A percentile compares a stretch with the other conserved stretches of the same genome.
These are phyloP conservation scores for Coleophora flavipennella DNA, from an alignment of 2,888 invertebrate genomes.

Conservation along the genomic window DNA sequence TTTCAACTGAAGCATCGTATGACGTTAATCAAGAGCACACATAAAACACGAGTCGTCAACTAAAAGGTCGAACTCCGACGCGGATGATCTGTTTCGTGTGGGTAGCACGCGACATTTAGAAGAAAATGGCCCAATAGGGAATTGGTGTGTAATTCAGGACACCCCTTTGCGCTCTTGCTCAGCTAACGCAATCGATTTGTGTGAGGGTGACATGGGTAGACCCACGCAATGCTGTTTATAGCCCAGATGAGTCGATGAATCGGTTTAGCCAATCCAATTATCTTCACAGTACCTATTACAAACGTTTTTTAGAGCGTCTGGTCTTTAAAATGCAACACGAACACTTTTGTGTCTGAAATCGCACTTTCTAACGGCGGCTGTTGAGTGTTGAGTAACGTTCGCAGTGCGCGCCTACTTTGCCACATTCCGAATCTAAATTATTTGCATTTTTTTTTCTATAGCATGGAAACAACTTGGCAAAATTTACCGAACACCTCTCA, in stretches of 20 bases:
- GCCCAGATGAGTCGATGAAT: conserved; percentile 24
- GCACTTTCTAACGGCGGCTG: conserved; percentile 52
- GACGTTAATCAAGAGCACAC: too few species aligned
- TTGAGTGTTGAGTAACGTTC: conserved; percentile 53
- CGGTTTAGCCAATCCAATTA: too few species aligned
- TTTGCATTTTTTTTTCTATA: conserved; percentile 22
- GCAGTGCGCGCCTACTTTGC: conserved; percentile 29
- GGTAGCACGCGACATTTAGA: background rate
- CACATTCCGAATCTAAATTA: conserved; percentile 30
- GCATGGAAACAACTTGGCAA: conserved; percentile 4
- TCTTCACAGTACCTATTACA: conserved; percentile 9
- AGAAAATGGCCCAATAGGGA: conserved; percentile 7
- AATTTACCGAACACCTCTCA: too few species aligned
- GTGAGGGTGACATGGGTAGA: conserved; percentile 29
- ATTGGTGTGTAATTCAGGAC: conserved; percentile 7
- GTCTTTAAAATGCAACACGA: conserved; percentile 44
- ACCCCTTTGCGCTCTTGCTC: conserved; percentile 4
- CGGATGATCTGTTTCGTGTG: background rate
- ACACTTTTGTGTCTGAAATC: conserved; percentile 44
- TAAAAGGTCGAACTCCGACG: background rate
- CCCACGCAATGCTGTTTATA: conserved; percentile 31
- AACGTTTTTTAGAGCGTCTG: conserved; percentile 14
- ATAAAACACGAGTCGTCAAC: background rate
- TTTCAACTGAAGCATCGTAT: too few species aligned
- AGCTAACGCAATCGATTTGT: conserved; percentile 19